Evolutionary conservation across 2,888 invertebrate genomes (phyloP).

Genomic region (Cistogaster globosa): DNA sequence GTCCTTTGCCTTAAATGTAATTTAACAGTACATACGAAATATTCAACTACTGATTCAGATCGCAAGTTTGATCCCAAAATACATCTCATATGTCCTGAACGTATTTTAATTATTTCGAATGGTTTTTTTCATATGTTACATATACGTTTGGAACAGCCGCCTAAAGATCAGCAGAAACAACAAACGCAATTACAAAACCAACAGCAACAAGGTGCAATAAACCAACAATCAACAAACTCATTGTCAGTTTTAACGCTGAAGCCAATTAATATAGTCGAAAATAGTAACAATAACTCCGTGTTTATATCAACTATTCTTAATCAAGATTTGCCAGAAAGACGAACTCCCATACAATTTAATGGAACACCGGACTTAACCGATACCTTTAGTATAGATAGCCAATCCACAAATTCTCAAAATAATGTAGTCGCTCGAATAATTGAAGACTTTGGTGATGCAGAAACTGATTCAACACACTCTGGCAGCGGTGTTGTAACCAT

Average conservation of each 20-base stretch:
- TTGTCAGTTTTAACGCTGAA: slow-evolving; percentile 49
- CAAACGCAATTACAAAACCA: slow-evolving; percentile 16
- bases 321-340: slow-evolving; percentile 68
- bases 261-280: slow-evolving; percentile 27
- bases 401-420: slow-evolving; percentile 81
- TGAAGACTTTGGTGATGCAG: slow-evolving; percentile 86
- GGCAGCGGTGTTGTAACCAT: slow-evolving; percentile 75
- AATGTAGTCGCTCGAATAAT: slow-evolving; percentile 86
- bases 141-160: slow-evolving; percentile 84
- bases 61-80: slow-evolving; percentile 89
- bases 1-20: slow-evolving; percentile 93
- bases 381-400: slow-evolving; percentile 68
- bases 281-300: slow-evolving; percentile 5
- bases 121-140: slow-evolving; percentile 91
- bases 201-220: slow-evolving; percentile 53
- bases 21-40: slow-evolving; percentile 95
- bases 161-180: slow-evolving; percentile 58
- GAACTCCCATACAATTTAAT: slow-evolving; percentile 61
- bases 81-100: slow-evolving; percentile 88
- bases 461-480: slow-evolving; percentile 84
- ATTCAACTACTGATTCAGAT: slow-evolving; percentile 93
- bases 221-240: slow-evolving; percentile 42
- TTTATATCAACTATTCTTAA: slow-evolving; percentile 38
- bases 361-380: slow-evolving; percentile 41
- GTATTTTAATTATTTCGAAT: slow-evolving; percentile 92